phyloP scores from a whole-genome alignment of 2,113 vertebrate species.

The Microtus oregoni region DNA sequence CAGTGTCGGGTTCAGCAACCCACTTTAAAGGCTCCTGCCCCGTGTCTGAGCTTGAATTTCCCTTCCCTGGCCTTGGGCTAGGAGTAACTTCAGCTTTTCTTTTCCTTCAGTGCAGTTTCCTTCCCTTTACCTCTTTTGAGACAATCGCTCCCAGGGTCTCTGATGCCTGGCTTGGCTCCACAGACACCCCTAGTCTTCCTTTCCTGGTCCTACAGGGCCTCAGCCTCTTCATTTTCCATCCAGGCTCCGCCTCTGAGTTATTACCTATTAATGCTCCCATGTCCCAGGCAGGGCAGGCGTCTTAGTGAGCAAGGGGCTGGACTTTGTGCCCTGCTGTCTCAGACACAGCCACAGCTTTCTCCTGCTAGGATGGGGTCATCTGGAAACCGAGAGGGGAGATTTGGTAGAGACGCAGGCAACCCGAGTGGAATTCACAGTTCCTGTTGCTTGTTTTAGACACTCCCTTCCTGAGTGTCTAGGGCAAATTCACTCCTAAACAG shows the following conservation, averaged over 20 bases:
- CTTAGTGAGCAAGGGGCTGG: slow-evolving; percentile 12
- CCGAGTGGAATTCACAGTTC: background rate
- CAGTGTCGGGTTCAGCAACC: slow-evolving; percentile 75
- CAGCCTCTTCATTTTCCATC: background rate
- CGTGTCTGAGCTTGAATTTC: slow-evolving; percentile 66
- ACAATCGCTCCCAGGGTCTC: background rate
- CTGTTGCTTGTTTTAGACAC: background rate
- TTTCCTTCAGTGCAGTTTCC: background rate
- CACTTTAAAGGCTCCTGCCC: slow-evolving; percentile 14
- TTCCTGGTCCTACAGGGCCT: background rate
- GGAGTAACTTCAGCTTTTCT: background rate
- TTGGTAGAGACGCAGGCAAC: background rate
- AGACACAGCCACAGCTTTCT: background rate
- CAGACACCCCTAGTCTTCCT: background rate
- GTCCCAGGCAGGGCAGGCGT: background rate
- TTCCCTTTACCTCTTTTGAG: background rate
- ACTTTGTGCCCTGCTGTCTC: slow-evolving; percentile 71
- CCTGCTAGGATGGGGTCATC: background rate
- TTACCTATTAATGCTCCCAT: slow-evolving; percentile 70
- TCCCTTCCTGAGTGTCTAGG: background rate
- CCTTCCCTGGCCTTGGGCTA: slow-evolving; percentile 15
- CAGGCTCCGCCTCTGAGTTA: slow-evolving; percentile 33
- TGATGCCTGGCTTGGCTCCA: background rate
- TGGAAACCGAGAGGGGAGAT: background rate
- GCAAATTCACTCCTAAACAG: background rate